Conservation (phyloP, 1,140 invertebrate species). For the Diorhabda carinulata region DNA sequence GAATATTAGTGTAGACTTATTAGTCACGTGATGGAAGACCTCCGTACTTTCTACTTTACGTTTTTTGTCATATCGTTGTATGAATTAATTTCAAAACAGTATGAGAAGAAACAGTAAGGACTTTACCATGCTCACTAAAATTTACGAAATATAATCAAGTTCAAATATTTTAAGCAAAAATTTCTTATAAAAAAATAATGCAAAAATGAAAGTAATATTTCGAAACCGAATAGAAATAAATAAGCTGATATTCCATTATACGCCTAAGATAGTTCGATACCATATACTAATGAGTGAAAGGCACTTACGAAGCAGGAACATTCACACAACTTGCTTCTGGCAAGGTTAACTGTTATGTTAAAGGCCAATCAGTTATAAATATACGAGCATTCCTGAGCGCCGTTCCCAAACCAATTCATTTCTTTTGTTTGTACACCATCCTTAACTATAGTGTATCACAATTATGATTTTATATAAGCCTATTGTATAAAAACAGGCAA, state of each 20-base stretch:
- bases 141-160: background rate
- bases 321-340: slow-evolving; percentile 6
- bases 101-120: background rate
- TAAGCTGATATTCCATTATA: no score
- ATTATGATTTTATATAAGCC: background rate
- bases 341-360: slow-evolving; percentile 13
- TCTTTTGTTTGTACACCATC: background rate
- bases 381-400: background rate
- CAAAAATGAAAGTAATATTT: background rate
- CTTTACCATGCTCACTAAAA: background rate
- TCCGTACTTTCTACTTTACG: no score
- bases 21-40: no score
- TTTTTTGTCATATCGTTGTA: no score
- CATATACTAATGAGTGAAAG: slow-evolving; percentile 15
- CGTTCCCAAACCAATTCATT: slow-evolving; percentile 1
- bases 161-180: background rate
- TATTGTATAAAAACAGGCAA: background rate
- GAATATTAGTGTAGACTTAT: no score
- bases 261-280: no score
- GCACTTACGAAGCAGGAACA: slow-evolving; percentile 16
- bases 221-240: background rate
- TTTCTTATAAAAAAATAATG: background rate
- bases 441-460: background rate
- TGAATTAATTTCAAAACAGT: no score
- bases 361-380: slow-evolving; percentile 5